Evolutionary conservation across 2,113 vertebrate species (phyloP), one percentile per base, ranked within the genome.

Genomic region (Enhydra lutris): DNA sequence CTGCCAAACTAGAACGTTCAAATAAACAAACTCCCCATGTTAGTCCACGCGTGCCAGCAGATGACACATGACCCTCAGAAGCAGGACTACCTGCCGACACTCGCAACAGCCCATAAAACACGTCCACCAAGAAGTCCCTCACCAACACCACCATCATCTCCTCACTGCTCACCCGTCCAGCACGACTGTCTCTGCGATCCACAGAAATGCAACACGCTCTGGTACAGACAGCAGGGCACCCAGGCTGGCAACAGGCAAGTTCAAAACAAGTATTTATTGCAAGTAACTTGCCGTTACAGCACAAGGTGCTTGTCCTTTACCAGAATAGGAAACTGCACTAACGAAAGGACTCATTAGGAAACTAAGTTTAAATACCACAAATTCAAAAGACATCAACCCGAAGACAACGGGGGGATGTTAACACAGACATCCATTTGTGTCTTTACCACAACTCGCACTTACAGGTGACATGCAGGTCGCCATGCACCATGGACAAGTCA

Each of bases 391-490:
- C 3, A 12, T 12, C 18, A 79, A 42, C 26, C 36, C 24, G 34
- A 79, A 79, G 34, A 17, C 4, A 39, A 39, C 39, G 39, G 20
- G 11, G 11, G 18, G 36, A n/a, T 7, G n/a, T 23, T 57, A 78
- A 29, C 42, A 71, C 14, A 61, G 11, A 69, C 15, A 10, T 6
- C 45, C 15, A 31, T 18, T 21, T 59, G 7, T 0, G 4, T 21
- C 34, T 63, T 1, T 57, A 21, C 39, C 21, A 6, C 29, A 4
- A 52, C 3, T 0, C 7, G 42, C 73, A 29, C 13, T 8, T n/a
- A n/a, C 7, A 74, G 34, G 2, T 8, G 26, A 47, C 4, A 6
- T 2, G 7, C 0, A 15, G 4, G 21, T 39, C 34, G 34, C 9
- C 50, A 39, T 7, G 15, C 47, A 55, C 36, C 65, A 3, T 0